Evolutionary conservation across 2,113 vertebrate species (phyloP).

Genomic region (Halichoeres trimaculatus): DNA sequence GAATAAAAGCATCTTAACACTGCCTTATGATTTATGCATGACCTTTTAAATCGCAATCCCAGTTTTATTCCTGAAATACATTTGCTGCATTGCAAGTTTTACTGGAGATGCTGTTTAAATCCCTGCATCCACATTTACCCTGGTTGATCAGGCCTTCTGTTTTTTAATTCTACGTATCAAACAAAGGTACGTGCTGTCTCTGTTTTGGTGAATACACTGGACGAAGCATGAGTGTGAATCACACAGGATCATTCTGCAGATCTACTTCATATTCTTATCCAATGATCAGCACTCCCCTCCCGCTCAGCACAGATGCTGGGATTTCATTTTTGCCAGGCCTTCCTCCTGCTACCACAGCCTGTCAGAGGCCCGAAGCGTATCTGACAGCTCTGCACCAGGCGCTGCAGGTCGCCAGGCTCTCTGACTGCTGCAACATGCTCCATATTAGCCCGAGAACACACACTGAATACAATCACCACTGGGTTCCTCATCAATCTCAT

Average conservation of each 20-base stretch:
- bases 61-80: slow-evolving; percentile 5
- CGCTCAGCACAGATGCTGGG: slow-evolving; percentile 55
- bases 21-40: slow-evolving; percentile 11
- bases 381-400: slow-evolving; percentile 71
- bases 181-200: slow-evolving; percentile 23
- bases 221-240: slow-evolving; percentile 57
- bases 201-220: slow-evolving; percentile 20
- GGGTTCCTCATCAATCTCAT: slow-evolving; percentile 67
- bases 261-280: slow-evolving; percentile 67
- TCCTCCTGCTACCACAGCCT: slow-evolving; percentile 60
- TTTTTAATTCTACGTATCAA: slow-evolving; percentile 24
- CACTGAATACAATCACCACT: slow-evolving; percentile 66
- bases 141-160: neutral
- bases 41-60: slow-evolving; percentile 5
- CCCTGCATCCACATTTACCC: slow-evolving; percentile 2
- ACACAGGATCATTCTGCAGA: slow-evolving; percentile 52
- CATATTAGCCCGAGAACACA: slow-evolving; percentile 71
- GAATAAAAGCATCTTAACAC: neutral
- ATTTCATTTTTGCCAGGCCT: slow-evolving; percentile 69
- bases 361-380: slow-evolving; percentile 73
- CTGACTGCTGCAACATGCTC: slow-evolving; percentile 74
- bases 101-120: neutral
- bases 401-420: slow-evolving; percentile 59
- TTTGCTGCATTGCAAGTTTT: slow-evolving; percentile 11
- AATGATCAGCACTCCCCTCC: slow-evolving; percentile 42